Evolutionary conservation across 2,888 invertebrate genomes (phyloP), one percentile per base, ranked within the genome.

Genomic region (Sarcophaga subvicina): DNA sequence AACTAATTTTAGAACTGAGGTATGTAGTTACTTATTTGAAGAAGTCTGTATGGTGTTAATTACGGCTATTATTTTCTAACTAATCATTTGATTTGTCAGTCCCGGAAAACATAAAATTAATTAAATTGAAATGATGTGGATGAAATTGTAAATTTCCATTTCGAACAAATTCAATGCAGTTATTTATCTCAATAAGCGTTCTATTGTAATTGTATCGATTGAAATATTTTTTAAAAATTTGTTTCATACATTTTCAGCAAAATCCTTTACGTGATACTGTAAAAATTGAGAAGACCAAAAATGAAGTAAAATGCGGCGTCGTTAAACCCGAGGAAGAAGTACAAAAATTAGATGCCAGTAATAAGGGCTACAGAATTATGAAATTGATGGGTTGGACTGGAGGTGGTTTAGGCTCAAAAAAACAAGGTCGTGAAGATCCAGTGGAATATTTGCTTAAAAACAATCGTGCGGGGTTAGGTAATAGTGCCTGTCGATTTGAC

Each of bases 311-410:
- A 6, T 90, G 92, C 25, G 91, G 91, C 25, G 90, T 93, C 0
- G 90, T 89, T 25, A 91, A 91, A 70, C 88, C 90, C 45, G 88
- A 91, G 0, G 86, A 90, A 22, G 69, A 84, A 1, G 88, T 86
- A 0, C 85, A 90, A 12, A 92, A 93, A 75, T 75, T 93, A 20
- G 92, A 93, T 84, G 89, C 86, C 12, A 91, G 73, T 77, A 94
- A 94, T 85, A 91, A 92, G 69, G 93, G 94, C 54, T 93, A 88
- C 89, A 95, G 94, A 89, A 95, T 97, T 93, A 95, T 97, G 94
- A 93, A 94, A 60, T 93, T 94, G 80, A 96, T 96, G 96, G 97
- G 97, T 0, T 97, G 96, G 96, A 93, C 94, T 5, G 96, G 96
- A 2, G 96, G 96, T 6, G 96, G 96, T 0, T 93, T 97, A 3